Conservation (phyloP, 2,113 vertebrate genomes). For the Gambusia holbrooki region DNA sequence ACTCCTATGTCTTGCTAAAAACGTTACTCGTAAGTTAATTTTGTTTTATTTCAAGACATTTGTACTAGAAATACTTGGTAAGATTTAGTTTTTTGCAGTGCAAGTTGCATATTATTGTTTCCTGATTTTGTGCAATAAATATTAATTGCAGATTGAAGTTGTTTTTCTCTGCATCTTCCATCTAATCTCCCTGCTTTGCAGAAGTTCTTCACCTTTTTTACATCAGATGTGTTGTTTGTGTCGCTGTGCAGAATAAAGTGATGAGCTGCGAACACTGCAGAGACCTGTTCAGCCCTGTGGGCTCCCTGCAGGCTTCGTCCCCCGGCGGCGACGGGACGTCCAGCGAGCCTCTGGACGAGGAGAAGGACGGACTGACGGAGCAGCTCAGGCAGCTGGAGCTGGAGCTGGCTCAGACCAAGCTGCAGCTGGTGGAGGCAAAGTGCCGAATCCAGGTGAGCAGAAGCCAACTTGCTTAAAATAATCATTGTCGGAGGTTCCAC, state of each 20-base stretch:
- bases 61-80: too few relatives aligned
- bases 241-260: constrained; percentile 85
- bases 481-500: too few relatives aligned
- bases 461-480: background rate
- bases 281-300: constrained; percentile 92
- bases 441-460: constrained; percentile 95
- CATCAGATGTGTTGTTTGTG: constrained; percentile 2
- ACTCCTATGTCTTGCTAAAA: too few relatives aligned
- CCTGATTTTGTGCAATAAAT: background rate
- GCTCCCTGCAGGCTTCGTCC: constrained; percentile 82
- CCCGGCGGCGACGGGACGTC: constrained; percentile 74
- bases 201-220: background rate
- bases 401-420: constrained; percentile 98
- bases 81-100: too few relatives aligned
- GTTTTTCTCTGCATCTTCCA: background rate
- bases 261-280: constrained; percentile 94
- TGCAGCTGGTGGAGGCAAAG: constrained; percentile 98
- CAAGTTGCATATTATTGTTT: background rate
- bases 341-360: constrained; percentile 85
- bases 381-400: constrained; percentile 96
- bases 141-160: background rate
- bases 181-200: background rate
- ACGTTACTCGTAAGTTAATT: too few relatives aligned
- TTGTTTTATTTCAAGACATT: too few relatives aligned
- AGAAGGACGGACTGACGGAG: constrained; percentile 93